Base-by-base conservation (phyloP, 2,888 invertebrate genomes). In the Tolmerus cingulatus region DNA sequence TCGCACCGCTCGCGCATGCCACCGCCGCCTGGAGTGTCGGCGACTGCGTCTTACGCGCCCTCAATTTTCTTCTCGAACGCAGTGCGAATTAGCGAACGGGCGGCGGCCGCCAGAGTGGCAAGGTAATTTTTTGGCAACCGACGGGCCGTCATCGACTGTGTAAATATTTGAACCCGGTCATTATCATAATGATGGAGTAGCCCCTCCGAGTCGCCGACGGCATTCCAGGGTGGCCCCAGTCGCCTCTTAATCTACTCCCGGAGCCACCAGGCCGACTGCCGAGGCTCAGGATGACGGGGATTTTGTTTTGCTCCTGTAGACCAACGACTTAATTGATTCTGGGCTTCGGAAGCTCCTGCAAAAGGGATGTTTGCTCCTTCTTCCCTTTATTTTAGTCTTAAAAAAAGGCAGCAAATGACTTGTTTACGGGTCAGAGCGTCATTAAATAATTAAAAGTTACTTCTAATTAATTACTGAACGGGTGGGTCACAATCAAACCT, bases 91-190 rank as follows among this genome's bases (percentile, higher is more conserved):
- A 51, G 79, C 14, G 37, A 37, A 82, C 27, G 30, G 30, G 30
- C 34, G 0, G 34, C 30, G n/a, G 34, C 34, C 4, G 74, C 23
- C 34, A 51, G 51, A 23, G 51, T 34, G 34, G 57, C 5, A 30
- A 37, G 1, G 34, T 12, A 23, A 82, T 57, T 82, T 66, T 40
- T 82, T 55, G 82, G 34, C 66, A 82, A 66, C 57, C 82, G 57
- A n/a, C 34, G 82, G 19, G 23, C 57, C 57, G 34, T 82, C 82
- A 82, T 66, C 57, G 82, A 57, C 82, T 57, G 82, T 82, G 82
- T 82, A 82, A 82, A 82, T 82, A 82, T 82, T 82, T 66, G 66
- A 57, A 37, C 57, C 82, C 37, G 57, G n/a, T 82, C 7, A 82
- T 82, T 82, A 57, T 19, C 37, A 19, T 82, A 82, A 82, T 82